A percentile compares a stretch with the other conserved stretches of the same genome.
These are phyloP conservation scores for silkworm (Bombyx mori) DNA, from an alignment of 1,140 invertebrate genomes.

Conservation along the genomic window ASM3026992v2 NC_085123.1:3800501-3801000, in stretches of 20 bases:
- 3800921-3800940: too few relatives aligned
- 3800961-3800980: too few relatives aligned
- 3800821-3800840: slow-evolving; percentile 20
- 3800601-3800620: slow-evolving; percentile 68
- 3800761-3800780: slow-evolving; percentile 13
- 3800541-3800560: slow-evolving; percentile 68
- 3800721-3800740: slow-evolving; percentile 40
- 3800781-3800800: slow-evolving; percentile 28
- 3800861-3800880: slow-evolving; percentile 9
- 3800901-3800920: too few relatives aligned
- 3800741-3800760: slow-evolving; percentile 11
- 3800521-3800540: slow-evolving; percentile 54
- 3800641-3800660: slow-evolving; percentile 57
- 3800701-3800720: slow-evolving; percentile 39
- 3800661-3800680: slow-evolving; percentile 51
- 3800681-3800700: slow-evolving; percentile 49
- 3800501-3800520: slow-evolving; percentile 63
- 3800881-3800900: too few relatives aligned
- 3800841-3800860: slow-evolving; percentile 18
- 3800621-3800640: slow-evolving; percentile 62
- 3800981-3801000: too few relatives aligned
- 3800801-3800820: slow-evolving; percentile 32
- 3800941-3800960: too few relatives aligned
- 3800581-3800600: slow-evolving; percentile 63
- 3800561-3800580: slow-evolving; percentile 63